A percentile compares a stretch with the other conserved stretches of the same genome.
These are phyloP conservation scores for Euschistus heros DNA, from an alignment of 1,140 invertebrate species.

Conservation along the genomic window DNA sequence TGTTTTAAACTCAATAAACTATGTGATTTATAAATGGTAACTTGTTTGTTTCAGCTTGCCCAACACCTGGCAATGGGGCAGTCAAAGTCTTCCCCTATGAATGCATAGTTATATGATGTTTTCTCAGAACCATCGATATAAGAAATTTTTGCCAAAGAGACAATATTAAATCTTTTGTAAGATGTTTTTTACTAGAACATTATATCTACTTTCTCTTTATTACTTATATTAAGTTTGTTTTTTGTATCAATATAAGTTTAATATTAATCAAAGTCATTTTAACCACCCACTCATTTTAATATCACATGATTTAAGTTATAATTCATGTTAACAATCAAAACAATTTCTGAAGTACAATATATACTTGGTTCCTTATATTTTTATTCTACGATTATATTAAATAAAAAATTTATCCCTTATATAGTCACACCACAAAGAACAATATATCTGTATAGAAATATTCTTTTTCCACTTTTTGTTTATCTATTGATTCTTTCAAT, in stretches of 20 bases:
- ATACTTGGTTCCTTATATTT: too few relatives aligned
- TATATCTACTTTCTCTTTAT: background rate
- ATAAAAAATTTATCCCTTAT: too few relatives aligned
- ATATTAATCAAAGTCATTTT: background rate
- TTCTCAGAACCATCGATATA: background rate
- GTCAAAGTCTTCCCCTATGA: conserved; percentile 50
- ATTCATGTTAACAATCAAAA: too few relatives aligned
- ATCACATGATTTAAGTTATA: too few relatives aligned
- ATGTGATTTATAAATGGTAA: background rate
- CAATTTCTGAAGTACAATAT: too few relatives aligned
- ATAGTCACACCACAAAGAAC: too few relatives aligned
- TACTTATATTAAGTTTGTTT: background rate
- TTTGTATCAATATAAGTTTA: background rate
- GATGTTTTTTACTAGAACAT: background rate
- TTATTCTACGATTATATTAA: too few relatives aligned
- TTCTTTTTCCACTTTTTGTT: too few relatives aligned
- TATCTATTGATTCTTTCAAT: too few relatives aligned
- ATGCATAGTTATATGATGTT: conserved; percentile 51
- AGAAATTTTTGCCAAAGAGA: conserved; percentile 1
- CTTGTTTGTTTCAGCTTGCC: conserved; percentile 42
- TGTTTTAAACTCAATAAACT: too few relatives aligned
- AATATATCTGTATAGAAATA: too few relatives aligned
- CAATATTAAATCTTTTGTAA: background rate
- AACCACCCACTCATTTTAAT: background rate
- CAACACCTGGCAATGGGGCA: conserved; percentile 37